A percentile compares a stretch with the other conserved stretches of the same genome.
Evolutionary conservation across 2,797 vertebrate genomes (phyloP).

Genomic region (Acestrorhynchus altus): DNA sequence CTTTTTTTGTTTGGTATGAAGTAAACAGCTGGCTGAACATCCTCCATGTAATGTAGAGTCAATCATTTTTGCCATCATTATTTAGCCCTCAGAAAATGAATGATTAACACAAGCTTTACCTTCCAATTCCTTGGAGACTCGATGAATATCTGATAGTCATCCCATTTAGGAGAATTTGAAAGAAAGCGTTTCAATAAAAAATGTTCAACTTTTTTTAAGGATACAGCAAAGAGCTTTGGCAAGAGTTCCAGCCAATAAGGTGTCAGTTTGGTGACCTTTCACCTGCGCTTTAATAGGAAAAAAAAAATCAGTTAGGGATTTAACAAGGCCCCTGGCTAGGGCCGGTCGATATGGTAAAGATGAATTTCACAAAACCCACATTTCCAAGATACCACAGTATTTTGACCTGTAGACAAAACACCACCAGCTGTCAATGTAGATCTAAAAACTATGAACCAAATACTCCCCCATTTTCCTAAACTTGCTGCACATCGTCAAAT

Average conservation of each 20-base stretch:
- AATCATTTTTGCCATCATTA: not conserved
- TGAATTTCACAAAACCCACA: no score
- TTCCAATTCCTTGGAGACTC: conserved; percentile 87
- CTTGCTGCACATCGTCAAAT: no score
- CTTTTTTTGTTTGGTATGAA: no score
- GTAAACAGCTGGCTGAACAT: no score
- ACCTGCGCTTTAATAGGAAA: conserved; percentile 81
- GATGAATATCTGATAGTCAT: conserved; percentile 85
- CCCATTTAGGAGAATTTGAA: conserved; percentile 56
- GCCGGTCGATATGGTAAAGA: no score
- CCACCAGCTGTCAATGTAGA: no score
- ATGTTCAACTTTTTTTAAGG: conserved; percentile 73
- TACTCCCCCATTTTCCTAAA: no score
- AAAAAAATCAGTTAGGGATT: not conserved
- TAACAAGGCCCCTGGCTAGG: no score
- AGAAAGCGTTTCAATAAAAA: not conserved
- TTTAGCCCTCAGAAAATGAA: not conserved
- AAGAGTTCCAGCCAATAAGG: conserved; percentile 90
- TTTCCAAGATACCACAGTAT: no score
- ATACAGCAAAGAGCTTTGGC: conserved; percentile 99
- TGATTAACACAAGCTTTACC: conserved; percentile 72
- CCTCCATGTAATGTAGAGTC: no score
- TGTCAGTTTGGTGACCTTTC: conserved; percentile 89
- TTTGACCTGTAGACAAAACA: no score
- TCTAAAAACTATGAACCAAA: no score